A percentile compares a stretch with the other conserved stretches of the same genome.
Conservation (phyloP, 53 echinoderm and acorn worm genomes). For the Paracentrotus lividus region DNA sequence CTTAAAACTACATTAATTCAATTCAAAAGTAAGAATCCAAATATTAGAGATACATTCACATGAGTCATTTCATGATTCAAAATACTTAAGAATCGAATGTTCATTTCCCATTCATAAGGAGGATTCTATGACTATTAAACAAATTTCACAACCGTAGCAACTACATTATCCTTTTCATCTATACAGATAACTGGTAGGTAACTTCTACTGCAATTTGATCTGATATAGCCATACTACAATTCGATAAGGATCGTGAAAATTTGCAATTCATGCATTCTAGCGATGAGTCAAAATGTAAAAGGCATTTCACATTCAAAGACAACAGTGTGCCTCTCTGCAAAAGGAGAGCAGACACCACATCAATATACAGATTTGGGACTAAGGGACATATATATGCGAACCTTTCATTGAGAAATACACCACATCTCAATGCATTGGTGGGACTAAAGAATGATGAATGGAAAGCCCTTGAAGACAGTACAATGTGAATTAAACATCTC, state of each 20-base stretch:
- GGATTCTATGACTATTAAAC: background rate
- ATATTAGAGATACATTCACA: background rate
- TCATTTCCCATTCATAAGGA: background rate
- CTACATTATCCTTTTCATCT: slow-evolving; percentile 27
- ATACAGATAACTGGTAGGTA: background rate
- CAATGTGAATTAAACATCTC: slow-evolving; percentile 39
- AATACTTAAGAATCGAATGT: background rate
- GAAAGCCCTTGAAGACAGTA: background rate
- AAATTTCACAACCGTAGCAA: background rate
- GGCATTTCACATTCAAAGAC: slow-evolving; percentile 19
- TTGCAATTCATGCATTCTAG: slow-evolving; percentile 21
- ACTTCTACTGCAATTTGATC: slow-evolving; percentile 15
- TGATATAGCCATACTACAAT: background rate
- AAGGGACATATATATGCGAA: slow-evolving; percentile 11
- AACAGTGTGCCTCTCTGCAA: background rate
- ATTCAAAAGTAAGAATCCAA: background rate
- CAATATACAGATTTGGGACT: slow-evolving; percentile 38
- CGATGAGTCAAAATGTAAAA: slow-evolving; percentile 37
- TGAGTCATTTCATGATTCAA: background rate
- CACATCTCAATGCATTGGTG: slow-evolving; percentile 41
- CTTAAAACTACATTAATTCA: background rate
- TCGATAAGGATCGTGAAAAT: slow-evolving; percentile 22
- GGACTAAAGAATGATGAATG: slow-evolving; percentile 49
- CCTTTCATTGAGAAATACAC: slow-evolving; percentile 42
- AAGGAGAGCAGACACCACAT: slow-evolving; percentile 25